Evolutionary conservation across 2,113 vertebrate species (phyloP).

Genomic region (Sterrhoptilus dennistouni): DNA sequence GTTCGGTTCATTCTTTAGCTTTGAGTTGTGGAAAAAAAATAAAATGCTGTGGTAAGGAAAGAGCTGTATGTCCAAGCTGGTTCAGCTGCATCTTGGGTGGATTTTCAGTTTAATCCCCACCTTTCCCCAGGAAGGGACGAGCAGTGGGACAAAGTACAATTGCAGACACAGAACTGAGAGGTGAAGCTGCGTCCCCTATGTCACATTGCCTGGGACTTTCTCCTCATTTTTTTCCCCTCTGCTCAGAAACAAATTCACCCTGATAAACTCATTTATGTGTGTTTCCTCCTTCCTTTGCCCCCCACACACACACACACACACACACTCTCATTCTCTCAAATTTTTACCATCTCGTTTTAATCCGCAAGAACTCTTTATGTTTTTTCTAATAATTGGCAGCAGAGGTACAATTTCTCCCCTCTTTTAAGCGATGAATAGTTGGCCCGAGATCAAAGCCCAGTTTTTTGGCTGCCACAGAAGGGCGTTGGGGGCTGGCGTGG

Average conservation of each 20-base stretch:
- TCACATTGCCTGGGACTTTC: background rate
- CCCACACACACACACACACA: background rate
- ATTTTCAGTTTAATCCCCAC: background rate
- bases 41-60: background rate
- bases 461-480: slow-evolving; percentile 84
- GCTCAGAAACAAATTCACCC: background rate
- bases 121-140: background rate
- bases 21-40: background rate
- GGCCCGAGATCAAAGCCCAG: slow-evolving; percentile 86
- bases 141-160: background rate
- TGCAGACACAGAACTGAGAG: background rate
- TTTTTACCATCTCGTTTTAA: background rate
- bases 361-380: slow-evolving; percentile 72
- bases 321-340: background rate
- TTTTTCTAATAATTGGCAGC: slow-evolving; percentile 85
- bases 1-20: background rate
- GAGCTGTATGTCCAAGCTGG: background rate
- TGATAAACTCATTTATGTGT: background rate
- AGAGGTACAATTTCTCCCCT: slow-evolving; percentile 76
- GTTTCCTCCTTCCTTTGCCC: background rate
- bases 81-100: background rate
- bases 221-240: background rate
- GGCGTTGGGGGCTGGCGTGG: slow-evolving; percentile 78
- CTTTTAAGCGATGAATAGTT: slow-evolving; percentile 94
- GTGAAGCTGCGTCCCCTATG: background rate